Conservation (phyloP, 2,113 vertebrate species). For the Coregonus clupeaformis region DNA sequence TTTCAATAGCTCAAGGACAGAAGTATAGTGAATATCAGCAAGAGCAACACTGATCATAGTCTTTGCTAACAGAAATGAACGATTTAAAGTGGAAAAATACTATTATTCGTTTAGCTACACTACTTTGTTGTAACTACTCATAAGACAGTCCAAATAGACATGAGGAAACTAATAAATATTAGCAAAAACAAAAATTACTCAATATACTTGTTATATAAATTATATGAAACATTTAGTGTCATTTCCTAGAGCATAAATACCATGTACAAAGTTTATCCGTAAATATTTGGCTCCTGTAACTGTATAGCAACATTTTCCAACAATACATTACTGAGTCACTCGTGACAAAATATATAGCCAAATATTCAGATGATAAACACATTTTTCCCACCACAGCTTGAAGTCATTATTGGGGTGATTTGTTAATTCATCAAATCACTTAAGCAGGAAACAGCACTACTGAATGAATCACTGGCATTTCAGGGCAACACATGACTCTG, state of each 20-base stretch:
- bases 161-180: neutral
- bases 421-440: constrained; percentile 71
- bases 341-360: too few species aligned
- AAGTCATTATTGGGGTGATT: constrained; percentile 64
- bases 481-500: constrained; percentile 42
- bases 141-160: neutral
- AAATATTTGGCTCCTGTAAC: too few species aligned
- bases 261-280: neutral
- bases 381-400: constrained; percentile 59
- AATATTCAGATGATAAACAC: constrained; percentile 56
- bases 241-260: neutral
- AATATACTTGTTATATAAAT: neutral
- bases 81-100: too few species aligned
- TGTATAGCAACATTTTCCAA: constrained; percentile 48
- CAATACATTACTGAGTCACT: constrained; percentile 41
- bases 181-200: neutral
- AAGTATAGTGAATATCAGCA: constrained; percentile 37
- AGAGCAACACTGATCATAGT: constrained; percentile 10
- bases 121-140: too few species aligned
- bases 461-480: constrained; percentile 63
- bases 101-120: too few species aligned
- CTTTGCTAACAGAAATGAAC: neutral
- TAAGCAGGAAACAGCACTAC: constrained; percentile 67
- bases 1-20: constrained; percentile 41
- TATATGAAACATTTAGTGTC: neutral